Percentiles rank a stretch among this genome's conserved stretches.
Conservation (phyloP, 2,888 invertebrate genomes). For the Rapana venosa region DNA sequence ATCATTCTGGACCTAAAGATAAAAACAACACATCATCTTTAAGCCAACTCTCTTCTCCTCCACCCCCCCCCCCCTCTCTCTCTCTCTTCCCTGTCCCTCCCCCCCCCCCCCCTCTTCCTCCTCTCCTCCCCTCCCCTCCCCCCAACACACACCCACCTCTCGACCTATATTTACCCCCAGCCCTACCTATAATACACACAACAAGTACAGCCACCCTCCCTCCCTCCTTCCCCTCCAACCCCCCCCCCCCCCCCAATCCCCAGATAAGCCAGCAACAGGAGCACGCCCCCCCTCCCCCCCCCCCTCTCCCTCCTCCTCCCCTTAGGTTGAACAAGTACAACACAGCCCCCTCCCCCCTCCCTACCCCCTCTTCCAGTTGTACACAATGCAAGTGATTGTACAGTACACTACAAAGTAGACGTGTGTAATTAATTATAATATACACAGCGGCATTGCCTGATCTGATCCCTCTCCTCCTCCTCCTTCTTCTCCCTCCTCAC, state of each 20-base stretch:
- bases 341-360: neutral
- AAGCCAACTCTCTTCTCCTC: neutral
- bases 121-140: neutral
- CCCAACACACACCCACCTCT: neutral
- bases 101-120: neutral
- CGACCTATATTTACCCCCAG: too few relatives aligned
- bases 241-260: neutral
- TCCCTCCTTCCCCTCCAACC: neutral
- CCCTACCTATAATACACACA: too few relatives aligned
- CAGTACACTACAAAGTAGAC: neutral
- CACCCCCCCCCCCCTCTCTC: neutral
- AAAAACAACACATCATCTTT: neutral
- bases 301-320: neutral
- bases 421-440: neutral
- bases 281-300: neutral
- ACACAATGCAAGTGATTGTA: slow-evolving; percentile 1
- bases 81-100: neutral
- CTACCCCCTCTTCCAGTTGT: neutral
- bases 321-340: neutral
- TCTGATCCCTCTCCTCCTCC: too few relatives aligned
- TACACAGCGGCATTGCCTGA: neutral
- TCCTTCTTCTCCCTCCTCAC: too few relatives aligned
- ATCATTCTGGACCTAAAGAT: neutral
- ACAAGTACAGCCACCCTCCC: neutral
- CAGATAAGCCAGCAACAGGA: neutral